phyloP scores from a whole-genome alignment of 2,797 vertebrate genomes.

The Rhinatrema bivittatum region DNA sequence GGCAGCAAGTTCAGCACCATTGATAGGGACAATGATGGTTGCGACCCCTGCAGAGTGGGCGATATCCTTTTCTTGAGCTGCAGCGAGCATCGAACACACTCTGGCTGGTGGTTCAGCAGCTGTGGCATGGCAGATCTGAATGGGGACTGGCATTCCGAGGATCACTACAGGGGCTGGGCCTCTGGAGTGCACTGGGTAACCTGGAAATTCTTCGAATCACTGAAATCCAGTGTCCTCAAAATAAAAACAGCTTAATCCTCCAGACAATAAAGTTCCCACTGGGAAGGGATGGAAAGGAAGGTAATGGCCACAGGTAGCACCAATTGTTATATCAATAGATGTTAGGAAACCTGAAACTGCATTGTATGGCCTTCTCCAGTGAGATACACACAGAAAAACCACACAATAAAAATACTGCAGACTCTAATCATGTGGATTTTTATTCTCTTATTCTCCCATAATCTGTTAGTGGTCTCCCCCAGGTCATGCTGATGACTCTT shows the following conservation, averaged over 20 bases:
- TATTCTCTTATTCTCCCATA: too few relatives aligned
- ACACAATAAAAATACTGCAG: too few relatives aligned
- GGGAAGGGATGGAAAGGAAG: too few relatives aligned
- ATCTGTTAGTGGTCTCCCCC: too few relatives aligned
- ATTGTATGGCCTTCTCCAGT: too few relatives aligned
- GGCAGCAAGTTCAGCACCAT: constrained; percentile 60
- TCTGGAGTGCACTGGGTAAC: constrained; percentile 60
- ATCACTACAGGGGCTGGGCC: constrained; percentile 15
- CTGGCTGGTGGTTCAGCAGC: constrained; percentile 72
- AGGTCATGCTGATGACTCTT: too few relatives aligned
- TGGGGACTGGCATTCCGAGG: constrained; percentile 28
- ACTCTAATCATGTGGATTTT: too few relatives aligned
- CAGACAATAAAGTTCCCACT: too few relatives aligned
- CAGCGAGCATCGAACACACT: constrained; percentile 47
- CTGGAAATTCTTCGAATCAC: constrained; percentile 36
- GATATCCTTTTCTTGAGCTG: constrained; percentile 55
- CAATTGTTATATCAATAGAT: too few relatives aligned
- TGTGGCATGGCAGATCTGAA: constrained; percentile 67
- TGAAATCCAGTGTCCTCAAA: neutral
- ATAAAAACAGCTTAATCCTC: neutral
- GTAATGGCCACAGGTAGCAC: too few relatives aligned
- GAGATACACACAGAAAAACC: too few relatives aligned
- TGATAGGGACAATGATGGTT: constrained; percentile 66
- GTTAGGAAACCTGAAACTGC: too few relatives aligned
- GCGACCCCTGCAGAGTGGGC: constrained; percentile 47